A percentile compares a stretch with the other conserved stretches of the same genome.
These are phyloP conservation scores for Dendrolimus pini DNA, from an alignment of 2,888 invertebrate genomes.

Conservation along the genomic window DNA sequence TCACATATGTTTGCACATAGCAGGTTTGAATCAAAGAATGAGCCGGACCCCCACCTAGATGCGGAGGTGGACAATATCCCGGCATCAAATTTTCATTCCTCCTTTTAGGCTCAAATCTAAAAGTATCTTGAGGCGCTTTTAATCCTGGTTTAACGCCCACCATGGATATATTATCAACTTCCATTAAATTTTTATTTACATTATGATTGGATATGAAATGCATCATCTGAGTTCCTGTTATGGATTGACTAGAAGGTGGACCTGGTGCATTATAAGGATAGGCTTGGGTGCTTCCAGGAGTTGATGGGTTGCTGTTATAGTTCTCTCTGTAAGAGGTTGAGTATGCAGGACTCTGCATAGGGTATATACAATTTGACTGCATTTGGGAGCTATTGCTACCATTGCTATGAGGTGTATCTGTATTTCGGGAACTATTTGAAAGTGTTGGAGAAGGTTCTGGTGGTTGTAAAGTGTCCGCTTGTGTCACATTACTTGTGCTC, in stretches of 20 bases:
- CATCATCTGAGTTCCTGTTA: conserved; percentile 65
- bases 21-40: conserved; percentile 60
- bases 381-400: conserved; percentile 47
- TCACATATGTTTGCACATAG: conserved; percentile 62
- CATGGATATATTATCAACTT: conserved; percentile 72
- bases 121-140: conserved; percentile 41
- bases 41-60: conserved; percentile 63
- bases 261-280: conserved; percentile 61
- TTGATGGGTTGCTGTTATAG: conserved; percentile 51
- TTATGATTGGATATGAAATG: conserved; percentile 72
- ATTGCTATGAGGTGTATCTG: conserved; percentile 65
- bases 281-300: conserved; percentile 44
- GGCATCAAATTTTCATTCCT: conserved; percentile 60
- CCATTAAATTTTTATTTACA: conserved; percentile 70
- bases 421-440: conserved; percentile 69
- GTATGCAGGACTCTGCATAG: conserved; percentile 70
- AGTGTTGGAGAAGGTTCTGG: conserved; percentile 79
- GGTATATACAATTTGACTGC: conserved; percentile 52
- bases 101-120: conserved; percentile 42
- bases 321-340: conserved; percentile 60
- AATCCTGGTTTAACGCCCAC: conserved; percentile 57
- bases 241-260: conserved; percentile 42
- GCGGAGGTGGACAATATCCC: conserved; percentile 67
- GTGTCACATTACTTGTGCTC: conserved; percentile 88
- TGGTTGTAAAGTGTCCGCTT: conserved; percentile 71